A percentile compares a stretch with the other conserved stretches of the same genome.
phyloP scores from a whole-genome alignment of 2,113 vertebrate genomes.

The Thamnophis sirtalis region DNA sequence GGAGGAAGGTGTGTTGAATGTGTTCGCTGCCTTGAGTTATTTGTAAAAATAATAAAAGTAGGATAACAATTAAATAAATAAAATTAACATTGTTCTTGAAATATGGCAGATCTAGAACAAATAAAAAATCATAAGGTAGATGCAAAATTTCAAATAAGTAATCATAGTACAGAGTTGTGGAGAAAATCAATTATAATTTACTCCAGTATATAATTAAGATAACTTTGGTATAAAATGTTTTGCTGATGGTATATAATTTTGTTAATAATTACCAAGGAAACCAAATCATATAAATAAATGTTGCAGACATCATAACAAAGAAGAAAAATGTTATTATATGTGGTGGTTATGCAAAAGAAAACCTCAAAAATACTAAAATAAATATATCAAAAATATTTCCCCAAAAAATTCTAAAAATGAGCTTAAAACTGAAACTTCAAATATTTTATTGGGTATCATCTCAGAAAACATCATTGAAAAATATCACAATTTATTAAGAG shows the following conservation, averaged over 20 bases:
- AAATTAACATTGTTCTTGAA: not conserved
- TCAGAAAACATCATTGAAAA: too few relatives aligned
- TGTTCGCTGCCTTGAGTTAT: not conserved
- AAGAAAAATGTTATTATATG: too few relatives aligned
- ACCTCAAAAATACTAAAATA: too few relatives aligned
- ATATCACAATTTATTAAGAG: too few relatives aligned
- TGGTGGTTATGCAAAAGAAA: too few relatives aligned
- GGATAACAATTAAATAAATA: not conserved
- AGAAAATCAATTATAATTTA: not conserved
- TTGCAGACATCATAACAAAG: too few relatives aligned
- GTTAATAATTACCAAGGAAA: not conserved
- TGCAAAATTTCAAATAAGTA: not conserved
- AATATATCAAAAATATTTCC: too few relatives aligned
- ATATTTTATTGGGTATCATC: too few relatives aligned
- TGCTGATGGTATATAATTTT: too few relatives aligned
- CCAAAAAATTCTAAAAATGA: too few relatives aligned
- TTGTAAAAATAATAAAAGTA: not conserved
- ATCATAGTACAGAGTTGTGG: not conserved
- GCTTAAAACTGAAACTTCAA: too few relatives aligned
- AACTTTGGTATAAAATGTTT: not conserved
- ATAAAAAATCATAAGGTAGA: not conserved
- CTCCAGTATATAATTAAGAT: not conserved
- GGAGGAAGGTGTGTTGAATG: not conserved
- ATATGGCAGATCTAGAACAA: not conserved
- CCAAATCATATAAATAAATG: not conserved